Evolutionary conservation across 2,797 vertebrate species (phyloP).

Genomic region (Thalassophryne amazonica): DNA sequence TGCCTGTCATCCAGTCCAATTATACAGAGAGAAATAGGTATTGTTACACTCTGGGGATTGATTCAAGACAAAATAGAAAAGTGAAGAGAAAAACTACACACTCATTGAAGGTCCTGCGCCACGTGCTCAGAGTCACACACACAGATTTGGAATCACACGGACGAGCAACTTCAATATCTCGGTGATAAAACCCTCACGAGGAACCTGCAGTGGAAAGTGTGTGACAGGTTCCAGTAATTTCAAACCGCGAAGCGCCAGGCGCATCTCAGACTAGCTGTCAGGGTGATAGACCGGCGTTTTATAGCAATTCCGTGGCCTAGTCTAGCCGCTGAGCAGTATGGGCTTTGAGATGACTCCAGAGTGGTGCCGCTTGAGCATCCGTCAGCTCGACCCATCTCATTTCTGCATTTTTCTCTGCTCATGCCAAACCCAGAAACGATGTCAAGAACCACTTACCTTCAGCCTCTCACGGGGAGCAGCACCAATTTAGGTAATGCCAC

Average conservation of each 20-base stretch:
- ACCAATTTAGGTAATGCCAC: constrained; percentile 51
- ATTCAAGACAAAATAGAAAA: constrained; percentile 82
- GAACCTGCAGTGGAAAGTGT: constrained; percentile 44
- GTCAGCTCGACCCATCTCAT: constrained; percentile 33
- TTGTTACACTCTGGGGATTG: constrained; percentile 80
- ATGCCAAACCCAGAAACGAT: constrained; percentile 29
- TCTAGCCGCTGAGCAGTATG: constrained; percentile 46
- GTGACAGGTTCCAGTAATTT: constrained; percentile 55
- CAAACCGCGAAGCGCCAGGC: constrained; percentile 41
- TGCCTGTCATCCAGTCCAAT: constrained; percentile 83
- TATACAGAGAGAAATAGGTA: constrained; percentile 83
- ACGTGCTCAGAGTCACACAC: constrained; percentile 36
- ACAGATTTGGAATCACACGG: constrained; percentile 61
- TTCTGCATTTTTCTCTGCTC: constrained; percentile 22
- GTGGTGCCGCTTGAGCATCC: constrained; percentile 51
- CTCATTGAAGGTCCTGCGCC: constrained; percentile 51
- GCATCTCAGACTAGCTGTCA: constrained; percentile 29
- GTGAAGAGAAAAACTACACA: constrained; percentile 68
- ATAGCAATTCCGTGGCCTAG: constrained; percentile 55
- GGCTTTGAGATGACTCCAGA: constrained; percentile 37
- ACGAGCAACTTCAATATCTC: constrained; percentile 60
- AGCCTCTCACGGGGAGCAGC: constrained; percentile 45
- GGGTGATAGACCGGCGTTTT: constrained; percentile 51
- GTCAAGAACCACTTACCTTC: constrained; percentile 61
- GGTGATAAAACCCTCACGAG: constrained; percentile 56